Evolutionary conservation across 2,113 vertebrate species (phyloP).

Genomic region (Dascyllus trimaculatus): DNA sequence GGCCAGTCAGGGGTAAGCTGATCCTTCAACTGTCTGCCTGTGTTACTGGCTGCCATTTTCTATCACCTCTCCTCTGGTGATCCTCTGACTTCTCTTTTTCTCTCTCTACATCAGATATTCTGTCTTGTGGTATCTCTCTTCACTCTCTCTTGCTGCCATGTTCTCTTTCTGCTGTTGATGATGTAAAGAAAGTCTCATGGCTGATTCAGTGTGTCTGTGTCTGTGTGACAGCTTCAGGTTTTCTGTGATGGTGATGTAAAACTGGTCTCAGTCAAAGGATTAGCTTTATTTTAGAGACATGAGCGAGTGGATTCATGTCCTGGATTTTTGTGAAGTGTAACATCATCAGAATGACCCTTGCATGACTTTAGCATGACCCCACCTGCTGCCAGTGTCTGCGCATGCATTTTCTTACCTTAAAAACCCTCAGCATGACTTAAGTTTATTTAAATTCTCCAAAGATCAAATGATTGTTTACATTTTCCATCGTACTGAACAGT

Average conservation of each 20-base stretch:
- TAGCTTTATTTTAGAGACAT: not conserved
- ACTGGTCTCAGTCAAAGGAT: not conserved
- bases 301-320: not conserved
- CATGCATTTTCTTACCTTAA: not conserved
- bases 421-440: not conserved
- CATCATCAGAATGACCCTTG: not conserved
- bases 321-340: conserved; percentile 15
- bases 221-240: conserved; percentile 3
- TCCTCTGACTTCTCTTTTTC: not conserved
- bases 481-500: too few relatives aligned
- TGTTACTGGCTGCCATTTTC: conserved; percentile 15
- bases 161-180: conserved; percentile 7
- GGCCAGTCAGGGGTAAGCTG: conserved; percentile 90
- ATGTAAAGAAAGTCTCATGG: not conserved
- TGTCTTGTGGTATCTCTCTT: not conserved
- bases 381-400: not conserved
- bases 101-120: not conserved
- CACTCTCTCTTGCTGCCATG: not conserved
- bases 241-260: not conserved
- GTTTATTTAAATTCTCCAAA: too few relatives aligned
- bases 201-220: conserved; percentile 13
- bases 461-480: too few relatives aligned
- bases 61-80: not conserved
- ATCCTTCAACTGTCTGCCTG: conserved; percentile 8
- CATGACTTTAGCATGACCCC: conserved; percentile 29